Evolutionary conservation across 2,113 vertebrate species (phyloP).

Genomic region (human (Homo sapiens)): GRCh38 chr9:119666001-119666500

Average conservation of each 20-base stretch:
- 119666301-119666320: background rate
- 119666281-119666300: background rate
- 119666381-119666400: constrained; percentile 24
- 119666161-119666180: background rate
- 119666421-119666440: background rate
- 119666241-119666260: background rate
- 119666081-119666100: background rate
- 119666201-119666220: background rate
- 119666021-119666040: background rate
- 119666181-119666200: background rate
- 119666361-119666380: constrained; percentile 24
- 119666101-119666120: background rate
- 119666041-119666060: background rate
- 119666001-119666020: background rate
- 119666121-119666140: background rate
- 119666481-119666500: background rate
- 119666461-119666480: background rate
- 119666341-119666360: background rate
- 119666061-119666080: background rate
- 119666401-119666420: background rate
- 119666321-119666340: background rate
- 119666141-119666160: background rate
- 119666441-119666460: background rate
- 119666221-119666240: background rate
- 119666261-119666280: constrained; percentile 3